Base-by-base conservation (phyloP, 2,888 invertebrate species). In the Sinopyrophorus schimmeli region DNA sequence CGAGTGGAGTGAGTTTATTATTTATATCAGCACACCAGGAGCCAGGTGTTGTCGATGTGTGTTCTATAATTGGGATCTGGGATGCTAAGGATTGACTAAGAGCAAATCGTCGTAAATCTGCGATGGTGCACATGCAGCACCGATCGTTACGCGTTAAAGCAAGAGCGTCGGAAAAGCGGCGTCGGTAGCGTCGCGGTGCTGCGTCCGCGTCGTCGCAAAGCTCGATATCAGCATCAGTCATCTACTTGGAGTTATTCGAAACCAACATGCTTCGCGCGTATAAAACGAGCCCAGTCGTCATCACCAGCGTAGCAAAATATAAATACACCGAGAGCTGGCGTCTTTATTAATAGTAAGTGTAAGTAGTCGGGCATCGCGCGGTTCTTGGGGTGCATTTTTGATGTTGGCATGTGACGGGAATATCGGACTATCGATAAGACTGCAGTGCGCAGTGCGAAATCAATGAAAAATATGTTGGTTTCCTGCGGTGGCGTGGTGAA, bases 381-480 rank as follows among this genome's bases (percentile, higher is more conserved):
- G 47, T 38, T 42, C 39, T 46, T 27, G 50, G 52, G 47, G 50
- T 53, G 54, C 52, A 52, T 52, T 52, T 55, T 47, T 48, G 37
- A 35, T 53, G 55, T 53, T 57, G 55, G 55, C 58, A 56, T 58
- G 56, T 58, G 53, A 58, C 54, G 52, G 30, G 53, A 50, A 40
- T 51, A 53, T 52, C 44, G 58, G 47, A 53, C 49, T 42, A 52
- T 55, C 44, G 53, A 57, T 47, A 49, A 47, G 57, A 55, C 62
- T 58, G 62, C 64, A 62, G 62, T 66, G 65, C 66, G 67, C 65
- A 67, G 61, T 62, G 61, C 58, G 58, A 55, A 65, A 67, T 68
- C 66, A 61, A 67, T 67, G 66, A 65, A 61, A 64, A 61, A 59
- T 55, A 57, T 57, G 60, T 58, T 52, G 53, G 43, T 53, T 50